phyloP scores from a whole-genome alignment of 2,888 invertebrate species.

The Trachelus iudaicus region DNA sequence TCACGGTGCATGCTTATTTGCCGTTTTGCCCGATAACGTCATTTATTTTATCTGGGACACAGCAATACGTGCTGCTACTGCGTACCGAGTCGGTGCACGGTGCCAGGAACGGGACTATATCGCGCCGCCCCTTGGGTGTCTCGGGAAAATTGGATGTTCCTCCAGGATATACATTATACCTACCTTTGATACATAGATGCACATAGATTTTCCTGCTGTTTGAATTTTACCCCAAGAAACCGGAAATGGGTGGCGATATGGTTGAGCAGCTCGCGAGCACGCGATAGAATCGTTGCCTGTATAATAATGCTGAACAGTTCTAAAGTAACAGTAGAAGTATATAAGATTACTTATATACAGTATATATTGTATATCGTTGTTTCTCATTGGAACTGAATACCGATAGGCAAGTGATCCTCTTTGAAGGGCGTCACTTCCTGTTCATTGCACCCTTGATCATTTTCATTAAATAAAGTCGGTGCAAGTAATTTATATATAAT shows the following conservation, averaged over 20 bases:
- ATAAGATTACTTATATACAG: background rate
- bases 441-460: slow-evolving; percentile 49
- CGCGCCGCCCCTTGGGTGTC: background rate
- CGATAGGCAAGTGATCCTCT: slow-evolving; percentile 15
- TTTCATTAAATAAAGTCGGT: slow-evolving; percentile 41
- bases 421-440: slow-evolving; percentile 30
- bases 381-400: background rate
- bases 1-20: background rate
- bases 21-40: background rate
- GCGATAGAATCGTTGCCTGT: background rate
- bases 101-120: background rate
- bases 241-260: background rate
- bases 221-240: background rate
- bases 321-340: background rate
- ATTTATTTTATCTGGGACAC: background rate
- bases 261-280: background rate
- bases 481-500: slow-evolving; percentile 27
- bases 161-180: background rate
- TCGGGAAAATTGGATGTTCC: background rate
- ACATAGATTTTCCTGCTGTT: background rate
- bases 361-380: background rate
- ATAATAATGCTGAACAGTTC: background rate
- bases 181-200: background rate
- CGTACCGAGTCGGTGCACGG: background rate
- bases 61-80: background rate